phyloP scores from a whole-genome alignment of 2,888 invertebrate genomes.

The Zygogramma bicolorata region DNA sequence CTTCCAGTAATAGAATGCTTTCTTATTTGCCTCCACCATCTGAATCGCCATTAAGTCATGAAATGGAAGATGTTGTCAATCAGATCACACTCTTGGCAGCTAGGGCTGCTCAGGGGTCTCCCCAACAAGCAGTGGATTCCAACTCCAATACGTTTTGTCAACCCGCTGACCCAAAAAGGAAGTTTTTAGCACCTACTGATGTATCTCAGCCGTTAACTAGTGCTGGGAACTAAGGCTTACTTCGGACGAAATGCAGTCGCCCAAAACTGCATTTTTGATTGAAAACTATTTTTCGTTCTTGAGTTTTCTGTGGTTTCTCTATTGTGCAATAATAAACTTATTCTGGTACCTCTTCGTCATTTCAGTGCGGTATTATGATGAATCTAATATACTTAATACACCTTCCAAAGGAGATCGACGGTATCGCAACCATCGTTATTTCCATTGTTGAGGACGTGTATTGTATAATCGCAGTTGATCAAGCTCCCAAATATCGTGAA shows the following conservation, averaged over 20 bases:
- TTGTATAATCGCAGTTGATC: neutral
- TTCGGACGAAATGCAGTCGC: slow-evolving; percentile 54
- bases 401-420: neutral
- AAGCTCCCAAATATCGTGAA: neutral
- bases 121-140: slow-evolving; percentile 67
- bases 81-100: slow-evolving; percentile 84
- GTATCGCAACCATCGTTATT: neutral
- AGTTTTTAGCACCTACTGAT: slow-evolving; percentile 73
- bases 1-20: slow-evolving; percentile 36
- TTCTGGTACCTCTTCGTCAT: neutral
- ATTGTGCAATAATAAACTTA: neutral
- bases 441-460: neutral
- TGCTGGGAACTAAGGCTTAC: slow-evolving; percentile 50
- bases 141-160: slow-evolving; percentile 73
- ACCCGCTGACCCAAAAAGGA: slow-evolving; percentile 68
- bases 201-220: slow-evolving; percentile 69
- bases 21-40: slow-evolving; percentile 64
- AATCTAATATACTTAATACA: neutral
- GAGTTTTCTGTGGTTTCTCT: neutral
- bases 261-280: neutral
- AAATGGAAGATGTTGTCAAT: slow-evolving; percentile 87
- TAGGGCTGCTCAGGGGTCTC: slow-evolving; percentile 76
- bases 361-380: neutral
- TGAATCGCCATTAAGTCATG: slow-evolving; percentile 77
- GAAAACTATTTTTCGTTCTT: neutral